Percentiles rank a stretch among this genome's conserved stretches.
Conservation (phyloP, 2,888 invertebrate species). For the Drosophila emarginata region DNA sequence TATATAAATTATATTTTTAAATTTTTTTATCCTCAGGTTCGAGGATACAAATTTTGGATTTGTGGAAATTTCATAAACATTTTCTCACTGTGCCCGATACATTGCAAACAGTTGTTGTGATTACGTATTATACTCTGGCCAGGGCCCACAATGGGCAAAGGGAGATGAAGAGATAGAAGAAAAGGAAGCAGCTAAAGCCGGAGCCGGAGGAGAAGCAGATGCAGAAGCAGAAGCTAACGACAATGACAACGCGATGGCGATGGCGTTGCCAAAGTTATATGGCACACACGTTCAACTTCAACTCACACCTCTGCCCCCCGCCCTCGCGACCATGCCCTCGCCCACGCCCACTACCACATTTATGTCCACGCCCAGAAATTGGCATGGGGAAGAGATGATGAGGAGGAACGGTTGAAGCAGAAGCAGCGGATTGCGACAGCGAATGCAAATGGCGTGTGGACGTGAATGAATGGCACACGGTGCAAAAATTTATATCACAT, state of each 20-base stretch:
- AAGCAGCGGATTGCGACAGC: neutral
- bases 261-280: constrained; percentile 60
- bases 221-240: constrained; percentile 7
- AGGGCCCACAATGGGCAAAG: constrained; percentile 33
- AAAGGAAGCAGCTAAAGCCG: neutral
- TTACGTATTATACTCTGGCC: constrained; percentile 52
- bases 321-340: constrained; percentile 18
- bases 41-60: neutral
- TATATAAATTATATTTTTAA: no score
- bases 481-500: constrained; percentile 42
- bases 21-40: neutral
- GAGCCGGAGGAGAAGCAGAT: neutral
- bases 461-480: constrained; percentile 57
- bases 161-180: neutral
- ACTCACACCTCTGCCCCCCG: constrained; percentile 16
- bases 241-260: constrained; percentile 39
- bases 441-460: constrained; percentile 71
- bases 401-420: neutral
- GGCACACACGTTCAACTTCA: constrained; percentile 56
- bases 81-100: neutral
- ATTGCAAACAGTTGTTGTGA: constrained; percentile 44
- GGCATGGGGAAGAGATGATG: neutral
- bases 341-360: constrained; percentile 18
- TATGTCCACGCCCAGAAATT: neutral
- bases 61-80: neutral